Evolutionary conservation across 2,113 vertebrate species (phyloP).

Genomic region (Neoarius graeffei): DNA sequence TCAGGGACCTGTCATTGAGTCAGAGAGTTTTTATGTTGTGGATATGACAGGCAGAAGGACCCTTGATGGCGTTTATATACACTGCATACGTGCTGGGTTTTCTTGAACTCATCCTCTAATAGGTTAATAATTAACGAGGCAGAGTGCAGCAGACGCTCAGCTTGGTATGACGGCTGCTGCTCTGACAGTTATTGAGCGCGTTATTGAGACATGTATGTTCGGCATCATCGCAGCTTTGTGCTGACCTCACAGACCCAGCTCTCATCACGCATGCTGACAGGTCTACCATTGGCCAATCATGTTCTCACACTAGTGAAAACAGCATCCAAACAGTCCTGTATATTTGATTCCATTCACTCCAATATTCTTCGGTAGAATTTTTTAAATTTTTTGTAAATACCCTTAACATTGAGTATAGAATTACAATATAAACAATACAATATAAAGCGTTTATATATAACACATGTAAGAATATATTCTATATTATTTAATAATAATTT

Average conservation of each 20-base stretch:
- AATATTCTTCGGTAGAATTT: not conserved
- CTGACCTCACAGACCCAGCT: conserved; percentile 62
- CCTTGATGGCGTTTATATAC: conserved; percentile 48
- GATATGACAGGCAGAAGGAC: conserved; percentile 59
- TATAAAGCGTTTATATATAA: not conserved
- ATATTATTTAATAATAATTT: not conserved
- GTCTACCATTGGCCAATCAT: conserved; percentile 48
- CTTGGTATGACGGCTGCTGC: conserved; percentile 54
- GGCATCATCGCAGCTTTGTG: conserved; percentile 55
- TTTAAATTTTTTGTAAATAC: not conserved
- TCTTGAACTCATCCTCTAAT: conserved; percentile 57
- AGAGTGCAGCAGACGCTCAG: conserved; percentile 59
- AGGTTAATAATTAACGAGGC: conserved; percentile 72
- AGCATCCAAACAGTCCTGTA: not conserved
- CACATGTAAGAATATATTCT: not conserved
- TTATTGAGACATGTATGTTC: conserved; percentile 58
- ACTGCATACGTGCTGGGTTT: conserved; percentile 46
- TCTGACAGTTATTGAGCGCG: conserved; percentile 58
- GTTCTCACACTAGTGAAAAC: conserved; percentile 28
- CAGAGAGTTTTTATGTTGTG: conserved; percentile 51
- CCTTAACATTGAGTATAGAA: not conserved
- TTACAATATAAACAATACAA: not conserved
- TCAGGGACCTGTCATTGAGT: conserved; percentile 70
- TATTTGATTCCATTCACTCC: not conserved
- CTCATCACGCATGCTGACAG: conserved; percentile 60